A percentile compares a stretch with the other conserved stretches of the same genome.
Evolutionary conservation across 2,888 invertebrate genomes (phyloP).

Genomic region (Dilophus febrilis): DNA sequence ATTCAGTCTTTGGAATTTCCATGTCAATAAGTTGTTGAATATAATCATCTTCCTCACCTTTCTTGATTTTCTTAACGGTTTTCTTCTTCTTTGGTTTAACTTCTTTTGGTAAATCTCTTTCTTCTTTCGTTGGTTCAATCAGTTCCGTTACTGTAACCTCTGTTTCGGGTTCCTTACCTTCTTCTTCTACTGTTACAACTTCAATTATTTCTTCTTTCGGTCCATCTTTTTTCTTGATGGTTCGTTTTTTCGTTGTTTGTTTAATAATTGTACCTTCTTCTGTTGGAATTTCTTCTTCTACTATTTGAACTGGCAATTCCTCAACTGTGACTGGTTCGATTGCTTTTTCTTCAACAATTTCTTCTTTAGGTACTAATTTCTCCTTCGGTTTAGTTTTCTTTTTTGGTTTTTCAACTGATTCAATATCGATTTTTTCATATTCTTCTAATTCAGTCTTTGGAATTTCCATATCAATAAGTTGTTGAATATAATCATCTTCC

Average conservation of each 20-base stretch:
- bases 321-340: too few species aligned
- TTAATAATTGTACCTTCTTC: too few species aligned
- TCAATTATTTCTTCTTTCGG: background rate
- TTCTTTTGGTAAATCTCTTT: background rate
- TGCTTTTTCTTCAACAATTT: too few species aligned
- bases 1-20: conserved; percentile 18
- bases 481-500: conserved; percentile 19
- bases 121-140: conserved; percentile 9
- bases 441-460: conserved; percentile 11
- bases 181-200: background rate
- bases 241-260: too few species aligned
- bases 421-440: conserved; percentile 6
- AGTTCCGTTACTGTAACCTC: conserved; percentile 19
- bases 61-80: conserved; percentile 8
- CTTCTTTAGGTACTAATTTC: too few species aligned
- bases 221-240: too few species aligned
- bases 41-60: conserved; percentile 20
- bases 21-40: conserved; percentile 23
- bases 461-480: conserved; percentile 25
- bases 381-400: background rate
- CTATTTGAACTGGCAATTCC: too few species aligned
- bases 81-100: conserved; percentile 6
- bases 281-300: too few species aligned
- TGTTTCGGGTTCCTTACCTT: conserved; percentile 20
- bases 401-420: background rate